Evolutionary conservation across 2,113 vertebrate genomes (phyloP).

Genomic region (Pseudorhombus dupliciocellatus): DNA sequence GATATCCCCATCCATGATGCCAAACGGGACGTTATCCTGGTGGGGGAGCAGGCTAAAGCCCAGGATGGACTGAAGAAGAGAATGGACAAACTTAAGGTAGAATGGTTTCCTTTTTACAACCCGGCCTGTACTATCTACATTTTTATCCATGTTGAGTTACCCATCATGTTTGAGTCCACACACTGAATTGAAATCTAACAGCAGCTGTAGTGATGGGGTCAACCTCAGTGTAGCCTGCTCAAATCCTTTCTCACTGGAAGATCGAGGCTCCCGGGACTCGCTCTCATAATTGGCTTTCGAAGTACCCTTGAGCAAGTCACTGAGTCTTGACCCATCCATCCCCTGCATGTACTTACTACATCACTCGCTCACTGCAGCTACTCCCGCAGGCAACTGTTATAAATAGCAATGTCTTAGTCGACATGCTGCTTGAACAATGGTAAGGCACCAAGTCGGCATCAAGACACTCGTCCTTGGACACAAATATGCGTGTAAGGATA

Average conservation of each 20-base stretch:
- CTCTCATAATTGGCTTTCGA: slow-evolving; percentile 57
- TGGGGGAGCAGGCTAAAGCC: slow-evolving; percentile 97
- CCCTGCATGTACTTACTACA: slow-evolving; percentile 41
- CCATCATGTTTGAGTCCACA: not conserved
- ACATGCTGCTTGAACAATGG: slow-evolving; percentile 40
- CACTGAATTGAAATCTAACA: not conserved
- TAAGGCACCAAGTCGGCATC: slow-evolving; percentile 15
- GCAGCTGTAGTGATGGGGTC: slow-evolving; percentile 1
- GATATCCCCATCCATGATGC: slow-evolving; percentile 99
- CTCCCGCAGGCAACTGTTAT: slow-evolving; percentile 43
- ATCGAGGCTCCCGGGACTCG: slow-evolving; percentile 26
- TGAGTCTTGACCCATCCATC: slow-evolving; percentile 56
- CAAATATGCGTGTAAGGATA: slow-evolving; percentile 31
- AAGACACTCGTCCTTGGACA: slow-evolving; percentile 33
- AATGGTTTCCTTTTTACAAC: not conserved
- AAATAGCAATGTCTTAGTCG: slow-evolving; percentile 50
- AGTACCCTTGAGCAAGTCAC: slow-evolving; percentile 47
- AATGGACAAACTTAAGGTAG: slow-evolving; percentile 97
- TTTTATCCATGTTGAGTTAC: too few species aligned
- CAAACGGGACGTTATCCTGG: slow-evolving; percentile 95
- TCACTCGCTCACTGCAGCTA: slow-evolving; percentile 40
- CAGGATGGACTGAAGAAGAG: slow-evolving; percentile 97
- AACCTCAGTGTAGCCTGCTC: slow-evolving; percentile 23
- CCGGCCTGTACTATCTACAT: not conserved
- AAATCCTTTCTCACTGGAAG: slow-evolving; percentile 22